Base-by-base conservation (phyloP, 2,888 invertebrate species). In the Cancer borealis region DNA sequence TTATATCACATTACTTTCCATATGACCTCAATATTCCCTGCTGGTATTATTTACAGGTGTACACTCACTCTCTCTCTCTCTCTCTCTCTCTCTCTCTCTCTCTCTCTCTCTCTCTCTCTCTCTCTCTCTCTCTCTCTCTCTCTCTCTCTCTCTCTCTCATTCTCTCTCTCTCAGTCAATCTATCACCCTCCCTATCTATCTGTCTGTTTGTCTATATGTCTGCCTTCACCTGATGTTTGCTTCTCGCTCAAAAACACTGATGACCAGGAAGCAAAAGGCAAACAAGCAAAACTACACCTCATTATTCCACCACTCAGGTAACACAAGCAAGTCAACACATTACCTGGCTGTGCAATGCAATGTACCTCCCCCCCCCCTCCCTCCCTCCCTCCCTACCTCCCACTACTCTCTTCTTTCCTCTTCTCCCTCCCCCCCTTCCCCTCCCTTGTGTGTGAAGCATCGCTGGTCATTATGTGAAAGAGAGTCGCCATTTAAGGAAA, bases 291-390 rank as follows among this genome's bases (percentile, higher is more conserved):
- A 79, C 79, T 79, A 79, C 21, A 30, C 79, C 10, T 30, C 79
- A 79, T 79, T 79, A 79, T 79, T 79, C 79, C 30, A 21, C 30
- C 79, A 79, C 79, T 79, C 79, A 79, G 30, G 79, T 26, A 79
- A 26, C 30, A 79, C 79, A 79, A 79, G 30, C 79, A 79, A 79
- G 30, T 30, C 79, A 30, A 26, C 79, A 79, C 79, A 79, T 30
- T 12, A 79, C 79, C 79, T 79, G 79, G 30, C 66, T 21, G 66
- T 21, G 66, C 54, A 66, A 66, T 14, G 8, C 30, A 26, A 30
- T 30, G 79, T 12, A 30, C 30, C 30, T 79, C 30, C 26, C 26
- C 79, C 26, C 12, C 30, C 21, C 8, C 79, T 79, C 30, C 12
- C 30, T 12, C 14, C 79, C 30, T 30, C 26, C 30, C 79, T 79